These are phyloP conservation scores for Danio choprae DNA, from an alignment of 2,797 vertebrate genomes.

Conservation along the genomic window DNA sequence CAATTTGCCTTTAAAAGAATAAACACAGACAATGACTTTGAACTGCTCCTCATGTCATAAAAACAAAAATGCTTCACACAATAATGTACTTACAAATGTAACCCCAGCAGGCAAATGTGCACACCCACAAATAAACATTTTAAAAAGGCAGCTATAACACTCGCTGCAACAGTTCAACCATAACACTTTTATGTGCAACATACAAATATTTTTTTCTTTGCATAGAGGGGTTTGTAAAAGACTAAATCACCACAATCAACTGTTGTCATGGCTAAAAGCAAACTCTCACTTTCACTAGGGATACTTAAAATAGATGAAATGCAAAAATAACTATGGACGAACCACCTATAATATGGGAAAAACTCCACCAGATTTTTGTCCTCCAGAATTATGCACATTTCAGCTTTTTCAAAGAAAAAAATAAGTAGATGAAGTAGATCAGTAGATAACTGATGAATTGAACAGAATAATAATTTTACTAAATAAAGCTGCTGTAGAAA, in stretches of 20 bases:
- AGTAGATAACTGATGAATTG: too few relatives aligned
- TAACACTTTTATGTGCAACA: not conserved
- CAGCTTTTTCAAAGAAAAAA: too few relatives aligned
- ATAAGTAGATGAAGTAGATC: too few relatives aligned
- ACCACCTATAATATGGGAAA: not conserved
- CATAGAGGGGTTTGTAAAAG: not conserved
- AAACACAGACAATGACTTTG: not conserved
- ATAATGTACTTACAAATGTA: slow-evolving; percentile 1
- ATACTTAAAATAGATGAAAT: not conserved
- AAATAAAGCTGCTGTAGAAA: too few relatives aligned
- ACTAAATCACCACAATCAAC: not conserved
- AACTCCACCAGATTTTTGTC: not conserved
- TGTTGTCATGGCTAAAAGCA: not conserved
- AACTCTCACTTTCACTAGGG: not conserved
- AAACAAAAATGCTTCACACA: not conserved
- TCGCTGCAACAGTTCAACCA: not conserved
- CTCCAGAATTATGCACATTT: not conserved
- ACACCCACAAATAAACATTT: not conserved
- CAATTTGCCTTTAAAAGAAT: not conserved
- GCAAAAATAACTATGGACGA: not conserved
- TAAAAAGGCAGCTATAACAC: not conserved
- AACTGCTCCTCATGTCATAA: not conserved
- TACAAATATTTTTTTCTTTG: not conserved
- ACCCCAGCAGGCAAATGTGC: not conserved
- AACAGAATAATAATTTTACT: too few relatives aligned